Percentiles rank a stretch among this genome's conserved stretches.
phyloP scores from a whole-genome alignment of 1,140 invertebrate species.

The Chrysoperla carnea region DNA sequence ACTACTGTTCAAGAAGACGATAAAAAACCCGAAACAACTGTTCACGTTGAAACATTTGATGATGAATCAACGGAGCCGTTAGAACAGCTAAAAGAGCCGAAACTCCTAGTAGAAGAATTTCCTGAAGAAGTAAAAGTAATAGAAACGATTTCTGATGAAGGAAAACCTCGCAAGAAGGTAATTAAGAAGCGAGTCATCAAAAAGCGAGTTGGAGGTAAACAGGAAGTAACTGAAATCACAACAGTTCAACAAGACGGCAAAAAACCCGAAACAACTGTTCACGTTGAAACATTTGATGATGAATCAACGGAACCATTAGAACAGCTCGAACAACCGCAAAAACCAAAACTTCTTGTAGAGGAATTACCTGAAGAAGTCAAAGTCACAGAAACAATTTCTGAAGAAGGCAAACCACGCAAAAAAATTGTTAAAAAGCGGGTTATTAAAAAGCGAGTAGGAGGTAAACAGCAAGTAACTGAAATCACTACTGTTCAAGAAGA shows the following conservation, averaged over 20 bases:
- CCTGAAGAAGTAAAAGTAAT: conserved; percentile 1
- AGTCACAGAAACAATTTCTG: conserved; percentile 23
- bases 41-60: conserved; percentile 5
- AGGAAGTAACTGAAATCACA: conserved; percentile 16
- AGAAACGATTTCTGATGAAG: conserved; percentile 2
- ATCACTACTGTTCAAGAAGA: conserved; percentile 12
- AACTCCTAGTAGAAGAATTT: background rate
- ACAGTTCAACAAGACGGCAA: conserved; percentile 14
- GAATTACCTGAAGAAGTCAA: conserved; percentile 24
- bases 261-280: background rate
- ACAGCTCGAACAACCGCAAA: conserved; percentile 1
- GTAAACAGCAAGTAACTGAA: conserved; percentile 11
- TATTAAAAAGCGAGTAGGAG: conserved; percentile 11
- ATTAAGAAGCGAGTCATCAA: conserved; percentile 19
- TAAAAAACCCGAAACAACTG: conserved; percentile 8
- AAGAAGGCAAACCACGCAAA: conserved; percentile 13
- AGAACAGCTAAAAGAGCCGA: conserved; percentile 6
- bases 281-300: conserved; percentile 2
- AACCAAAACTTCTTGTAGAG: conserved; percentile 6
- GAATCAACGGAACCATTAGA: too few species aligned
- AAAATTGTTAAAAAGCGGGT: conserved; percentile 13
- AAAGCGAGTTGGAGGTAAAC: conserved; percentile 16
- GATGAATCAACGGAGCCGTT: conserved; percentile 8
- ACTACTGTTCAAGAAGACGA: conserved; percentile 11
- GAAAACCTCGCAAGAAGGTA: conserved; percentile 5